A percentile compares a stretch with the other conserved stretches of the same genome.
Evolutionary conservation across 2,797 vertebrate genomes (phyloP).

Genomic region (Taeniopygia guttata): DNA sequence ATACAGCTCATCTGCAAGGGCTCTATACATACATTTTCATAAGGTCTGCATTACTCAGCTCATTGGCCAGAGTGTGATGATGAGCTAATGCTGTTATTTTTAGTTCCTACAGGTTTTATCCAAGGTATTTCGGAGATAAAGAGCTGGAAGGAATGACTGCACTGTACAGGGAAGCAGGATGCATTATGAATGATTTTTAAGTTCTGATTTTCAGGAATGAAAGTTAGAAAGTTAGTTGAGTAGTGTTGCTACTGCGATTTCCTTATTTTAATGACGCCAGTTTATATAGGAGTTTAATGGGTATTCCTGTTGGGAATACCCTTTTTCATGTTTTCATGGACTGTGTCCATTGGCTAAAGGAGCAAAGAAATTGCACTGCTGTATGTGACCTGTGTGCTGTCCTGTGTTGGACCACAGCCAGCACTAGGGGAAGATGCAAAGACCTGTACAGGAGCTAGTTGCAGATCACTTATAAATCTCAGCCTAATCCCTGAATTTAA

Average conservation of each 20-base stretch:
- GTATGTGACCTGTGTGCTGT: not conserved
- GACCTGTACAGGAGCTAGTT: not conserved
- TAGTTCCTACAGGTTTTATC: constrained; percentile 28
- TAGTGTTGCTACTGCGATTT: not conserved
- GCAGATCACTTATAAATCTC: not conserved
- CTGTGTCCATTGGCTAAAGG: not conserved
- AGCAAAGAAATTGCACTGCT: not conserved
- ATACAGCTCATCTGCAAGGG: constrained; percentile 51
- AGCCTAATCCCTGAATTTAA: not conserved
- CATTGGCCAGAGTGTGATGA: constrained; percentile 59
- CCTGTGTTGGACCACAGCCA: not conserved
- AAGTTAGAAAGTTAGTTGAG: not conserved
- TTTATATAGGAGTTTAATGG: not conserved
- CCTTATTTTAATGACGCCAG: not conserved
- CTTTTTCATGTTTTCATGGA: not conserved
- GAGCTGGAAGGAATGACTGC: constrained; percentile 15
- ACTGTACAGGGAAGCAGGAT: not conserved
- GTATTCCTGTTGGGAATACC: not conserved
- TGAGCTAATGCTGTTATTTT: constrained; percentile 63
- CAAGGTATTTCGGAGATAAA: constrained; percentile 30
- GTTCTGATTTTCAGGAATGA: constrained; percentile 14
- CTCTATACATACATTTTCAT: constrained; percentile 50
- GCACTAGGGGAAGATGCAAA: not conserved
- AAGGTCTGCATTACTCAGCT: constrained; percentile 65
- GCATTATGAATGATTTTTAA: constrained; percentile 10